A percentile compares a stretch with the other conserved stretches of the same genome.
Evolutionary conservation across 2,113 vertebrate species (phyloP).

Genomic region (Agelaius phoeniceus): DNA sequence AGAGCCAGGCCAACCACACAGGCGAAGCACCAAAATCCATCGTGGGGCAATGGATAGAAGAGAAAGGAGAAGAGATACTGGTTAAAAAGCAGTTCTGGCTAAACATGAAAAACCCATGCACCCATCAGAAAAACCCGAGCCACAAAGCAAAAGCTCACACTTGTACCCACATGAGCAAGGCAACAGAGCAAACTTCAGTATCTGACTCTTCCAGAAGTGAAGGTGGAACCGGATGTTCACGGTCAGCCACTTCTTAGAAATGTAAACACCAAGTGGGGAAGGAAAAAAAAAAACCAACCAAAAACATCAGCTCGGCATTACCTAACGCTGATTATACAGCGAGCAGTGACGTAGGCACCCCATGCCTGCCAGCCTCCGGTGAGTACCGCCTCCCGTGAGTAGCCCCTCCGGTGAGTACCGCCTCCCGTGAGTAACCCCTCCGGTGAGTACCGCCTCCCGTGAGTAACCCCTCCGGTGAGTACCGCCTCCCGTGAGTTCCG

Average conservation of each 20-base stretch:
- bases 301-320: neutral
- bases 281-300: neutral
- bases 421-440: no score
- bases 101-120: neutral
- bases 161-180: fast-evolving
- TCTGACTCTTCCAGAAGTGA: neutral
- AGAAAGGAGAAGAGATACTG: constrained; percentile 1
- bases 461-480: no score
- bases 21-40: neutral
- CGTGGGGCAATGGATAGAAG: neutral
- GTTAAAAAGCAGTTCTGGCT: constrained; percentile 23
- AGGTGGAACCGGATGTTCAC: neutral
- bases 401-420: no score
- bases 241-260: constrained; percentile 1
- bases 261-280: neutral
- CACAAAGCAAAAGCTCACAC: neutral
- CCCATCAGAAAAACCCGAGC: neutral
- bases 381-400: fast-evolving
- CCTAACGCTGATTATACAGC: neutral
- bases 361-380: neutral
- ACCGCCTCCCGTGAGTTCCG: no score
- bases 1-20: neutral
- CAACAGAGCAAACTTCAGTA: neutral
- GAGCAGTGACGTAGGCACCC: neutral
- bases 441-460: fast-evolving